phyloP scores from a whole-genome alignment of 2,797 vertebrate genomes.

The Tadarida brasiliensis region DNA sequence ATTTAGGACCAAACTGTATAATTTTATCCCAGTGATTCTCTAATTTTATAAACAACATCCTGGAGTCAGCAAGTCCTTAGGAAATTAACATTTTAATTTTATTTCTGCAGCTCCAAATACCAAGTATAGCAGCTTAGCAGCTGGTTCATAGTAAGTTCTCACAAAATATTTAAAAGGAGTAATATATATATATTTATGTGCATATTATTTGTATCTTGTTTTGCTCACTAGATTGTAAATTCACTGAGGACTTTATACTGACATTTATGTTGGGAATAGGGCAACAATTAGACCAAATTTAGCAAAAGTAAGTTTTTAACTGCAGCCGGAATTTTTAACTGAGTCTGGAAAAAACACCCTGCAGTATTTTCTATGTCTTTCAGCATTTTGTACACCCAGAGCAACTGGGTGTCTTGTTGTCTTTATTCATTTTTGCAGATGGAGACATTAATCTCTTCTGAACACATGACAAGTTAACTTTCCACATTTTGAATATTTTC shows the following conservation, averaged over 20 bases:
- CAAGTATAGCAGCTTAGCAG: neutral
- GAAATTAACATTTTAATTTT: constrained; percentile 34
- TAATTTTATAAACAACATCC: constrained; percentile 25
- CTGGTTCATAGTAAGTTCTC: neutral
- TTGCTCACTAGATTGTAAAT: constrained; percentile 12
- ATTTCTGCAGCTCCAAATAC: neutral
- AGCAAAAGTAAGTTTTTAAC: constrained; percentile 61
- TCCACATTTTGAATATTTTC: neutral
- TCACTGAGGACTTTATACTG: neutral
- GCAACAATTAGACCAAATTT: constrained; percentile 57
- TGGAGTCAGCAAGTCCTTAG: neutral
- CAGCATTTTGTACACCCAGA: constrained; percentile 37
- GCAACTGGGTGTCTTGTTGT: neutral
- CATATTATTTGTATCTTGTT: neutral
- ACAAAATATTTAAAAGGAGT: neutral
- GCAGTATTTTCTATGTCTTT: constrained; percentile 14
- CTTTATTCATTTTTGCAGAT: constrained; percentile 23
- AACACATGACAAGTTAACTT: neutral
- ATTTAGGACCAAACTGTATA: neutral
- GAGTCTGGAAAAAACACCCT: neutral
- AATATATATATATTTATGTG: neutral
- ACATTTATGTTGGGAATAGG: constrained; percentile 8
- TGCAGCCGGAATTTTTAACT: constrained; percentile 3
- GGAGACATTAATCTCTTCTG: constrained; percentile 55
- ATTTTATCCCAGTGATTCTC: neutral